Percentiles rank a stretch among this genome's conserved stretches.
phyloP scores from a whole-genome alignment of 2,113 vertebrate species.

The Bathybates hornii region DNA sequence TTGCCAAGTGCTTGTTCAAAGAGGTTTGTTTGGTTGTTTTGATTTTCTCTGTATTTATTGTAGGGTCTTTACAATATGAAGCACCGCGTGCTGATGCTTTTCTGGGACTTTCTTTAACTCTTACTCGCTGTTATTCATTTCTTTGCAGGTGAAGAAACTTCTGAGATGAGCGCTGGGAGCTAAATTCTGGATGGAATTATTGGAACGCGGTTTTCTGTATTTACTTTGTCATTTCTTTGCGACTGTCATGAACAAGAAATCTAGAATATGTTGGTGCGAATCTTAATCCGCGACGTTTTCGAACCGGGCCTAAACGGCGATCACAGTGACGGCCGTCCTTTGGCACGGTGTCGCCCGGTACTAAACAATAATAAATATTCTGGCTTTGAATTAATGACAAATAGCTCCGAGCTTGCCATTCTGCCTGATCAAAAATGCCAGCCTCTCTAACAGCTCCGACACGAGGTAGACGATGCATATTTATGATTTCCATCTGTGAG shows the following conservation, averaged over 20 bases:
- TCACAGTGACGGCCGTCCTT: not conserved
- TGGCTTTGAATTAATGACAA: slow-evolving; percentile 53
- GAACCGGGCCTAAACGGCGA: not conserved
- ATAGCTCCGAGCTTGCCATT: slow-evolving; percentile 25
- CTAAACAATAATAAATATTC: slow-evolving; percentile 44
- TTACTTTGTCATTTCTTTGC: not conserved
- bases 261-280: not conserved
- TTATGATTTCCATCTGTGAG: slow-evolving; percentile 56
- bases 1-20: not conserved
- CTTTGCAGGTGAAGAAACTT: not conserved
- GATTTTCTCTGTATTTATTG: not conserved
- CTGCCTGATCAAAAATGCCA: slow-evolving; percentile 47
- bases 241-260: accelerated
- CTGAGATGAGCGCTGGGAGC: not conserved
- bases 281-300: not conserved
- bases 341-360: not conserved
- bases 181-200: not conserved
- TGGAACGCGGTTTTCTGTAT: not conserved
- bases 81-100: not conserved
- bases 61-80: not conserved
- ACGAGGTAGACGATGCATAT: slow-evolving; percentile 51
- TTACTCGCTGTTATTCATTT: not conserved
- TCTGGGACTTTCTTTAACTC: not conserved
- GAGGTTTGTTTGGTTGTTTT: not conserved
- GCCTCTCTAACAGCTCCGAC: slow-evolving; percentile 43